Evolutionary conservation across 2,888 invertebrate species (phyloP), one percentile per base, ranked within the genome.

Genomic region (Crepidodera aurea): DNA sequence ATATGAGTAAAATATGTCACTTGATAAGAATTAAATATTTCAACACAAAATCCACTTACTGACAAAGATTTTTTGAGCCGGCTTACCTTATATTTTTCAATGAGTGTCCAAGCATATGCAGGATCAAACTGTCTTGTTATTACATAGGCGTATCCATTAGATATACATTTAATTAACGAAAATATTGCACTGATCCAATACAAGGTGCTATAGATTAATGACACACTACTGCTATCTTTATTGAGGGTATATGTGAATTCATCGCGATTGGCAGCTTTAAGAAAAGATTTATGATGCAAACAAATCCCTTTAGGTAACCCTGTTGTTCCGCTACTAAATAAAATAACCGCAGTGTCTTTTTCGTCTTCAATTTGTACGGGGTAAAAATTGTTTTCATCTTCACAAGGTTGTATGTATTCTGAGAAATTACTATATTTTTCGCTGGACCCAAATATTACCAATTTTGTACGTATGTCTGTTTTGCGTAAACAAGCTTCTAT

Each of bases 271-370:
- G 8, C 13, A 12, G 13, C 2, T 2, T 12, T 34, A 12, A 34
- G 3, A 2, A 65, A 19, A 7, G 51, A 12, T 16, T 54, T 39
- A 34, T 70, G 69, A 27, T 69, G 70, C 1, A 71, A 32, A 50
- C 75, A 75, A 16, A 76, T 70, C 27, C 73, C 75, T 68, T 77
- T 77, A 0, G 75, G 74, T 12, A 71, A 48, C 4, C 76, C 77
- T 10, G 75, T 76, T 1, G 73, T 75, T 1, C 77, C 78, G 64
- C 78, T 78, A 27, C 76, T 76, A 57, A 76, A 78, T 32, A 71
- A 65, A 48, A 78, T 70, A 1, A 73, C 22, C 0, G 73, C 74
- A 0, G 72, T 75, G 8, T 71, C 64, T 40, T 61, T 62, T 10
- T 46, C 44, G n/a, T 69, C 50, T 1, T 61, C 50, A 22, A 62